A percentile compares a stretch with the other conserved stretches of the same genome.
Conservation (phyloP, 2,113 vertebrate genomes). For the Colossoma macropomum region DNA sequence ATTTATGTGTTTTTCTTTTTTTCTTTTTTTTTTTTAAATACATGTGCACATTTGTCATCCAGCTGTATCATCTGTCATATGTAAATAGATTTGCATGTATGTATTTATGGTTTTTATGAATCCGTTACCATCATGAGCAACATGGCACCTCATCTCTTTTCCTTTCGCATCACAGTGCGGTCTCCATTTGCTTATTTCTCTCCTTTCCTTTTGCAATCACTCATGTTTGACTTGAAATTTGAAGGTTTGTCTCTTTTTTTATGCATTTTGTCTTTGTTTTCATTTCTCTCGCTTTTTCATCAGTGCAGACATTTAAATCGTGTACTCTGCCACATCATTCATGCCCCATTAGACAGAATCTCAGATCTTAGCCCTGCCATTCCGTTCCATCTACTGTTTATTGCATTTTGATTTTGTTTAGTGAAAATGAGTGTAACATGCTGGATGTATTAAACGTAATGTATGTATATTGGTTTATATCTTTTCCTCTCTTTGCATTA, state of each 20-base stretch:
- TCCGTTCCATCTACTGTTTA: background rate
- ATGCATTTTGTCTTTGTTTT: background rate
- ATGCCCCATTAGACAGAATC: background rate
- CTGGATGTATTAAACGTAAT: constrained; percentile 18
- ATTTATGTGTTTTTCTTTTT: background rate
- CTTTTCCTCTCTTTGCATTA: background rate
- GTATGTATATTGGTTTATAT: background rate
- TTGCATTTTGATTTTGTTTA: constrained; percentile 7
- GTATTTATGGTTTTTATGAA: constrained; percentile 21
- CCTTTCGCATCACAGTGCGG: background rate
- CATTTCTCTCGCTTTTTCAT: constrained; percentile 6
- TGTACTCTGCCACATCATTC: background rate
- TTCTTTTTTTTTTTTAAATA: background rate
- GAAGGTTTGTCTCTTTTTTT: background rate
- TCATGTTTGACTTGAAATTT: background rate
- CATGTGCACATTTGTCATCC: background rate
- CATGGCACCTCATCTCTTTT: background rate
- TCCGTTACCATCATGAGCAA: constrained; percentile 16
- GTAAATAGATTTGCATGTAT: background rate
- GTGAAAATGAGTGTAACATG: background rate
- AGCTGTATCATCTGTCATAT: background rate
- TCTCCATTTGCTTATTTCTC: background rate
- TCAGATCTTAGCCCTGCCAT: background rate
- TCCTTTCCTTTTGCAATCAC: background rate
- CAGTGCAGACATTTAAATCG: background rate